Percentiles rank a stretch among this genome's conserved stretches.
Evolutionary conservation across 2,113 vertebrate genomes (phyloP).

Genomic region (Ammodytes dubius): DNA sequence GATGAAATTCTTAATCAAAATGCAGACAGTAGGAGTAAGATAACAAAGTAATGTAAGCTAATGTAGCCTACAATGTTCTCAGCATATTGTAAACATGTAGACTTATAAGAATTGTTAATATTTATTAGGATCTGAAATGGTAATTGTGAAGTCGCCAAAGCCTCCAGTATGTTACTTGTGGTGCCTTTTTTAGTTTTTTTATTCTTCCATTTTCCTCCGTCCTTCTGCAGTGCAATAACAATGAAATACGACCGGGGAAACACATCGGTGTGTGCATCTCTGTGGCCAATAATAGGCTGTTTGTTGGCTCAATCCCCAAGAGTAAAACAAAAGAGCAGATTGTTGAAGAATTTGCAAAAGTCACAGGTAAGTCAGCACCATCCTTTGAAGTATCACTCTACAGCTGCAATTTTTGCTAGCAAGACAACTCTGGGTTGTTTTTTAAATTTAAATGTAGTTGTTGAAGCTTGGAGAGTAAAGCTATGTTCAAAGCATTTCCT

Average conservation of each 20-base stretch:
- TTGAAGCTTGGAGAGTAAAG: background rate
- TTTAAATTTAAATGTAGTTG: background rate
- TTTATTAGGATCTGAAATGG: background rate
- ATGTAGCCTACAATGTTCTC: background rate
- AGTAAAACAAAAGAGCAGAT: constrained; percentile 99
- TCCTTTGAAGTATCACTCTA: background rate
- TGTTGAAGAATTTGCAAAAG: constrained; percentile 99
- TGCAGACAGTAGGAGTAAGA: background rate
- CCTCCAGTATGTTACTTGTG: background rate
- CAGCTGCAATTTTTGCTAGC: background rate
- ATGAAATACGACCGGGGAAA: constrained; percentile 99
- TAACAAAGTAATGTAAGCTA: background rate
- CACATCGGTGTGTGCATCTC: constrained; percentile 99
- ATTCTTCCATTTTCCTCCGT: constrained; percentile 11
- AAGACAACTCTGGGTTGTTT: no score
- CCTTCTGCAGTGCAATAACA: constrained; percentile 95
- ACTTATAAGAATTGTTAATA: background rate
- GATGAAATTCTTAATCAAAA: background rate
- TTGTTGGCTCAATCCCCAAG: constrained; percentile 99
- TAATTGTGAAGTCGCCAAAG: background rate
- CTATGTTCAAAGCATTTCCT: background rate
- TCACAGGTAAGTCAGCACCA: constrained; percentile 90
- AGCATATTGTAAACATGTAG: no score
- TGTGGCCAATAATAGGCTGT: constrained; percentile 99
- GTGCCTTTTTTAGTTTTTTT: background rate